Percentiles rank a stretch among this genome's conserved stretches.
Conservation (phyloP, 1,140 invertebrate species). For the Heliconius eleuchia region DNA sequence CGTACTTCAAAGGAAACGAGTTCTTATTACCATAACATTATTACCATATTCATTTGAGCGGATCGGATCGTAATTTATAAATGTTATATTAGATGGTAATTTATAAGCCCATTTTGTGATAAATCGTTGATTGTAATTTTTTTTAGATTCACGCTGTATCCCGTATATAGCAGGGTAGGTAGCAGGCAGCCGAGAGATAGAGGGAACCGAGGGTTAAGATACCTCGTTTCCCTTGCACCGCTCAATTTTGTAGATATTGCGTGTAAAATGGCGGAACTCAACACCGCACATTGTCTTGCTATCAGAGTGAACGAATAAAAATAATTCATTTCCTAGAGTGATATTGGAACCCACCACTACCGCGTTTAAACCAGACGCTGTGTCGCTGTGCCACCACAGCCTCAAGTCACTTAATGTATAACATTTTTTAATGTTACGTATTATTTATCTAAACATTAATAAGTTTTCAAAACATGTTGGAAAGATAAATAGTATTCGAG, state of each 20-base stretch:
- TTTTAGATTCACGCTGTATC: no score
- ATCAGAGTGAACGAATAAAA: no score
- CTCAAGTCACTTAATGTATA: background rate
- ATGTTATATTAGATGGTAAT: conserved; percentile 25
- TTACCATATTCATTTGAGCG: conserved; percentile 27
- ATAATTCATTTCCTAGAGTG: no score
- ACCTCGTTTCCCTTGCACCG: no score
- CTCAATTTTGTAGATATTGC: background rate
- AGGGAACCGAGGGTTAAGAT: background rate
- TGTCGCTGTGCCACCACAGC: no score
- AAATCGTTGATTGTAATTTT: conserved; percentile 24
- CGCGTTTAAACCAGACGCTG: no score
- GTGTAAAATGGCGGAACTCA: background rate
- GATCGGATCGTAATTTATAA: conserved; percentile 24
- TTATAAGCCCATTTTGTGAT: conserved; percentile 33
- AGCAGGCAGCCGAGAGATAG: no score
- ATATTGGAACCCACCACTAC: no score
- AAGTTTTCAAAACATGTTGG: background rate
- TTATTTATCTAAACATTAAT: background rate
- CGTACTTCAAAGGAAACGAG: conserved; percentile 14
- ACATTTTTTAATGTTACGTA: background rate
- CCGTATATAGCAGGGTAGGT: no score
- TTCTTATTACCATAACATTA: conserved; percentile 26
- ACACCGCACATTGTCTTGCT: background rate
- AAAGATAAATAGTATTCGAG: background rate